Evolutionary conservation across 1,140 invertebrate genomes (phyloP).

Genomic region (Drosophila lowei): DNA sequence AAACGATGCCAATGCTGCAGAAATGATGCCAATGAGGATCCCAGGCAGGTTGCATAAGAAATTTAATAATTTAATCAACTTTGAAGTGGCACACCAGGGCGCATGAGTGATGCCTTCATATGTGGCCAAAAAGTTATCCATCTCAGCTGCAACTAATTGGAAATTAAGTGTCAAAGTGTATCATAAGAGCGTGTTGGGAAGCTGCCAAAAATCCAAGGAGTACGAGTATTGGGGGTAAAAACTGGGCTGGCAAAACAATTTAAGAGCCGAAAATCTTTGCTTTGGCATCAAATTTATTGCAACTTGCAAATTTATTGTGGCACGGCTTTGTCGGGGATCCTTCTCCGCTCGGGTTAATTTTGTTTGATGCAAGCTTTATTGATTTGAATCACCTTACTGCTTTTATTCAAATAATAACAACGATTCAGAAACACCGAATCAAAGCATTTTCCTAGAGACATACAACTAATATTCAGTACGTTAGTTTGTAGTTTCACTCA

Average conservation of each 20-base stretch:
- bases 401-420: too few relatives aligned
- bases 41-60: slow-evolving; percentile 50
- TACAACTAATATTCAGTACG: too few relatives aligned
- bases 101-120: slow-evolving; percentile 26
- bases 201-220: neutral
- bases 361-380: too few relatives aligned
- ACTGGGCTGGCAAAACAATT: neutral
- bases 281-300: slow-evolving; percentile 1
- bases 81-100: neutral
- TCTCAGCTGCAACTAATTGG: slow-evolving; percentile 9
- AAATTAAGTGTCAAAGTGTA: slow-evolving; percentile 19
- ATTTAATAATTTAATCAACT: slow-evolving; percentile 59
- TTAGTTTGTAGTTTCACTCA: too few relatives aligned
- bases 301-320: too few relatives aligned
- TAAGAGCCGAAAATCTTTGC: neutral
- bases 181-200: neutral
- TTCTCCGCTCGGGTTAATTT: too few relatives aligned
- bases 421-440: too few relatives aligned
- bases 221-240: neutral
- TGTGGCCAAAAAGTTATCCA: neutral
- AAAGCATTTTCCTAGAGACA: too few relatives aligned
- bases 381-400: too few relatives aligned
- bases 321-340: neutral
- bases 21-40: slow-evolving; percentile 14
- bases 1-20: slow-evolving; percentile 6